phyloP scores from a whole-genome alignment of 2,888 invertebrate genomes.

The Micropterix aruncella region DNA sequence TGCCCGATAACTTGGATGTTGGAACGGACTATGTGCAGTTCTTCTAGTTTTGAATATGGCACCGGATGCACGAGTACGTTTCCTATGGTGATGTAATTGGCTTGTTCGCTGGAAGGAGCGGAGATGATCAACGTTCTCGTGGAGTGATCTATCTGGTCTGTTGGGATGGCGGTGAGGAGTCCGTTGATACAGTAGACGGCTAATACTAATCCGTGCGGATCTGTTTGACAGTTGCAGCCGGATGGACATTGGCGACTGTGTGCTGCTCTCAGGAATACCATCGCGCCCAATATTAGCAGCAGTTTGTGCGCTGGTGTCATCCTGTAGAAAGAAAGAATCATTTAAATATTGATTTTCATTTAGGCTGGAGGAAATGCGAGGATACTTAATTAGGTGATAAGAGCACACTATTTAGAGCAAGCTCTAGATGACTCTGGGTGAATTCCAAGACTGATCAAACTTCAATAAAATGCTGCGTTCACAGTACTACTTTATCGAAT shows the following conservation, averaged over 20 bases:
- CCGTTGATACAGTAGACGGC: conserved; percentile 44
- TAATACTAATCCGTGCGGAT: conserved; percentile 12
- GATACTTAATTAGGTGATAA: too few species aligned
- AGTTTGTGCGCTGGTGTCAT: background rate
- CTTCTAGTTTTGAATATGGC: conserved; percentile 43
- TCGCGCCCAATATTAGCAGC: background rate
- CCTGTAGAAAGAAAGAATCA: background rate
- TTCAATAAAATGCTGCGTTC: too few species aligned
- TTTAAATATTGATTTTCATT: background rate
- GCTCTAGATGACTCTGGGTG: too few species aligned
- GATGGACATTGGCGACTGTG: background rate
- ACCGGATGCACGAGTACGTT: conserved; percentile 45
- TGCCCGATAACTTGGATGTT: conserved; percentile 64
- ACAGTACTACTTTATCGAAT: too few species aligned
- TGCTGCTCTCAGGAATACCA: background rate
- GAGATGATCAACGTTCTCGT: conserved; percentile 53
- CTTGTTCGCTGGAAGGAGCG: conserved; percentile 40
- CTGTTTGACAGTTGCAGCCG: background rate
- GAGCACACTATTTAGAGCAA: too few species aligned
- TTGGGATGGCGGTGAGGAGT: conserved; percentile 50
- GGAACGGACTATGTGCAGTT: conserved; percentile 57
- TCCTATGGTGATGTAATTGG: conserved; percentile 55
- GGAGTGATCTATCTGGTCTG: conserved; percentile 44
- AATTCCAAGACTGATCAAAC: too few species aligned
- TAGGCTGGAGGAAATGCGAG: background rate